phyloP scores from a whole-genome alignment of 2,113 vertebrate genomes.

The Phocoena phocoena region DNA sequence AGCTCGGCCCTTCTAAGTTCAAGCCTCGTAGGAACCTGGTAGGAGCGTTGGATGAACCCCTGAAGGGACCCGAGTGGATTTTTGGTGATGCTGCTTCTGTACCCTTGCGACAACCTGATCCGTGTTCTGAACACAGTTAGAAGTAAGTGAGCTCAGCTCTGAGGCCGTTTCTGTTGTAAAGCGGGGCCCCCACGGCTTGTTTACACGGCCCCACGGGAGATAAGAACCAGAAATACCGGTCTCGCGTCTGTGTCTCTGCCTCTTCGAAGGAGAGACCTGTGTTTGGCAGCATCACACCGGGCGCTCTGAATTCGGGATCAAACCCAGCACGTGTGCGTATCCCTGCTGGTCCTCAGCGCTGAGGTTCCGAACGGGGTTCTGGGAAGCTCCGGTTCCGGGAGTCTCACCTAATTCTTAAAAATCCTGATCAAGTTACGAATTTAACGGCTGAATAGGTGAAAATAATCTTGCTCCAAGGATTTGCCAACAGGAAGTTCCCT shows the following conservation, averaged over 20 bases:
- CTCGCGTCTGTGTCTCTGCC: fast-evolving
- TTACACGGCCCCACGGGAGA: fast-evolving
- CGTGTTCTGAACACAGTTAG: fast-evolving
- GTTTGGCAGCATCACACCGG: too few relatives aligned
- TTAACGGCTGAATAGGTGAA: neutral
- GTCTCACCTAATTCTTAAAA: neutral
- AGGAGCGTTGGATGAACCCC: neutral
- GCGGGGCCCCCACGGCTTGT: neutral
- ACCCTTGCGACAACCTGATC: neutral
- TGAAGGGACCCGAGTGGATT: neutral
- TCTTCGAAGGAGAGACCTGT: neutral
- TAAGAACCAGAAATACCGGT: neutral
- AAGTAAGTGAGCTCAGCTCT: neutral
- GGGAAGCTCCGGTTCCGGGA: neutral
- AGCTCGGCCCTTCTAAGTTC: too few relatives aligned
- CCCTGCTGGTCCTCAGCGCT: neutral
- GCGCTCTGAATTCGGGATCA: neutral
- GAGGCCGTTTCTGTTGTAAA: neutral
- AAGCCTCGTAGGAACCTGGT: neutral
- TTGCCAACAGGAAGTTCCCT: neutral
- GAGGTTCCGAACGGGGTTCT: fast-evolving
- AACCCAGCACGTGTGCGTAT: too few relatives aligned
- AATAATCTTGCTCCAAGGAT: neutral
- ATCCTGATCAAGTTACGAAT: neutral
- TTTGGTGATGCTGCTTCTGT: neutral